Percentiles rank a stretch among this genome's conserved stretches.
Evolutionary conservation across 1,140 invertebrate genomes (phyloP).

Genomic region (Neodiprion virginianus): DNA sequence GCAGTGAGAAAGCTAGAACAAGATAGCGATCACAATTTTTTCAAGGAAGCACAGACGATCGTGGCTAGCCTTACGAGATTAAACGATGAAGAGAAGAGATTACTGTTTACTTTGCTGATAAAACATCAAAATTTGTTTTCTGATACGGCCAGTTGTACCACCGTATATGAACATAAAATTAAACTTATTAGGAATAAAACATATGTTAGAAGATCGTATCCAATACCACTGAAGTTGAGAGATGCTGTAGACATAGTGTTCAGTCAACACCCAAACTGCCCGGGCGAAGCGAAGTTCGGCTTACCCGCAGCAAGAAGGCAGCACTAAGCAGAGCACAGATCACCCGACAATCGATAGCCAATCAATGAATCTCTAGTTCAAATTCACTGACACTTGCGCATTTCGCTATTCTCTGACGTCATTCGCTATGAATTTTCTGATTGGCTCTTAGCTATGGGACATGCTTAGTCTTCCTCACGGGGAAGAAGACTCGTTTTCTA

Average conservation of each 20-base stretch:
- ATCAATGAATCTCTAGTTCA: too few relatives aligned
- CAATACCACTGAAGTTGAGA: constrained; percentile 25
- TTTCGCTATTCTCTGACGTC: too few relatives aligned
- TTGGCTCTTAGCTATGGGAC: too few relatives aligned
- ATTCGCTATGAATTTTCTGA: too few relatives aligned
- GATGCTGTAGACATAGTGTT: constrained; percentile 14
- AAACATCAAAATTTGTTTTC: constrained; percentile 5
- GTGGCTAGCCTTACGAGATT: constrained; percentile 6
- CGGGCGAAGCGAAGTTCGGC: too few relatives aligned
- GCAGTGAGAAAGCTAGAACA: background rate
- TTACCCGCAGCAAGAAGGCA: too few relatives aligned
- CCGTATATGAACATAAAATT: background rate
- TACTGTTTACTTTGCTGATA: background rate
- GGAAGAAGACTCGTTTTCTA: too few relatives aligned
- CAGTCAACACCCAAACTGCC: too few relatives aligned
- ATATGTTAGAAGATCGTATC: constrained; percentile 25
- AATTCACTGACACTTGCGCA: too few relatives aligned
- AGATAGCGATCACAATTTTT: constrained; percentile 2
- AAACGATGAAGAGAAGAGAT: background rate
- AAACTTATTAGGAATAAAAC: background rate
- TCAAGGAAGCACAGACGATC: background rate
- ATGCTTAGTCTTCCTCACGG: too few relatives aligned
- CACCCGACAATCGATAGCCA: too few relatives aligned
- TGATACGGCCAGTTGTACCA: background rate
- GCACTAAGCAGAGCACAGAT: too few relatives aligned